phyloP scores from a whole-genome alignment of 2,888 invertebrate species.

The Leptopilina myrica region DNA sequence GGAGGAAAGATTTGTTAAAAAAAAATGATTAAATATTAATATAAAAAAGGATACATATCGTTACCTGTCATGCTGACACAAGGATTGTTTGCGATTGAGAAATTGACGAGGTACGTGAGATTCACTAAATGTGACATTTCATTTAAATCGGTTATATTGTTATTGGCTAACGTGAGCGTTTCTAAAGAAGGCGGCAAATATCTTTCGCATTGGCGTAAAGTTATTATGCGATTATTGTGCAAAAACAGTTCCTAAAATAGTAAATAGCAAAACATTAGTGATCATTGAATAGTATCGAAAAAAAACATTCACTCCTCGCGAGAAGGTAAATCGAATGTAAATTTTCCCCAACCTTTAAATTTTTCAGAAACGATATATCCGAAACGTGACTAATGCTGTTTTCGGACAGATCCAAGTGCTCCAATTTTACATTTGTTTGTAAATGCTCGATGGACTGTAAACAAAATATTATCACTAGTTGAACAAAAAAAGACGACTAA shows the following conservation, averaged over 20 bases:
- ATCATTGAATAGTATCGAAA: constrained; percentile 19
- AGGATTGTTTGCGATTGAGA: constrained; percentile 92
- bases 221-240: constrained; percentile 90
- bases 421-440: constrained; percentile 87
- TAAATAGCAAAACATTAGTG: constrained; percentile 35
- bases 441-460: constrained; percentile 90
- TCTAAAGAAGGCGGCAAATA: constrained; percentile 87
- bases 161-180: constrained; percentile 88
- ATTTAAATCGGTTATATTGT: constrained; percentile 90
- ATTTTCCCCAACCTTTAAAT: constrained; percentile 81
- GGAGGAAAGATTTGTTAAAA: neutral
- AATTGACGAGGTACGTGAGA: constrained; percentile 86
- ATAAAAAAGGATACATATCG: constrained; percentile 85
- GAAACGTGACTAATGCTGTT: constrained; percentile 91
- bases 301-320: neutral
- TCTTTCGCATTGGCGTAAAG: constrained; percentile 88
- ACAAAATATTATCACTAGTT: constrained; percentile 39
- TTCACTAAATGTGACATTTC: constrained; percentile 90
- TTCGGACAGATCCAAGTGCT: constrained; percentile 91
- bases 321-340: neutral
- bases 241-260: constrained; percentile 86
- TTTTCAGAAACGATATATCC: constrained; percentile 89
- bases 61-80: constrained; percentile 89
- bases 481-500: constrained; percentile 42
- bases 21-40: neutral